Conservation (phyloP, 1,140 invertebrate species). For the Atopsyche davidsoni region DNA sequence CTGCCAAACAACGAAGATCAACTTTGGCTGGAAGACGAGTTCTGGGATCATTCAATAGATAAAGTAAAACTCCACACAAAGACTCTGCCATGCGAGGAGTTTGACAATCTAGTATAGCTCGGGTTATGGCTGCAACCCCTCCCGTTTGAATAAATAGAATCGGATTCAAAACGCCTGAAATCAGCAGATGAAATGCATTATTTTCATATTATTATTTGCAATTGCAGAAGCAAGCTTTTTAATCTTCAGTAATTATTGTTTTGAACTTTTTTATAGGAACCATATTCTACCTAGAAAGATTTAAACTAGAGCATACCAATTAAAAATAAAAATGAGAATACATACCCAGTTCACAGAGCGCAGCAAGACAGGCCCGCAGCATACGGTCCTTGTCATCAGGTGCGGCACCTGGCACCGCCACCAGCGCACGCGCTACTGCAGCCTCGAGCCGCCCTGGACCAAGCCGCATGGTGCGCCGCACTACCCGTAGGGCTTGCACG, state of each 20-base stretch:
- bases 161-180: constrained; percentile 74
- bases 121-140: constrained; percentile 73
- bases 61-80: constrained; percentile 78
- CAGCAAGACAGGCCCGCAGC: constrained; percentile 74
- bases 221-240: no score
- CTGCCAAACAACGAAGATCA: constrained; percentile 76
- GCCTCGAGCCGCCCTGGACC: constrained; percentile 60
- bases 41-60: constrained; percentile 80
- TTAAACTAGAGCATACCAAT: neutral
- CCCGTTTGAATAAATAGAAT: constrained; percentile 73
- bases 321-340: neutral
- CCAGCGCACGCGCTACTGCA: constrained; percentile 63
- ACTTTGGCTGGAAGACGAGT: constrained; percentile 67
- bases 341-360: constrained; percentile 71
- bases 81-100: constrained; percentile 76
- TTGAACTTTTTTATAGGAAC: no score
- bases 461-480: constrained; percentile 60
- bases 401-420: constrained; percentile 76
- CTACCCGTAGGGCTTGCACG: constrained; percentile 80
- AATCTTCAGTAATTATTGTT: no score
- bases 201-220: no score
- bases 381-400: constrained; percentile 73
- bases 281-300: no score
- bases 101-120: constrained; percentile 75
- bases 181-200: no score